Base-by-base conservation (phyloP, 1,140 invertebrate genomes). In the Drosophila bipectinata region DNA sequence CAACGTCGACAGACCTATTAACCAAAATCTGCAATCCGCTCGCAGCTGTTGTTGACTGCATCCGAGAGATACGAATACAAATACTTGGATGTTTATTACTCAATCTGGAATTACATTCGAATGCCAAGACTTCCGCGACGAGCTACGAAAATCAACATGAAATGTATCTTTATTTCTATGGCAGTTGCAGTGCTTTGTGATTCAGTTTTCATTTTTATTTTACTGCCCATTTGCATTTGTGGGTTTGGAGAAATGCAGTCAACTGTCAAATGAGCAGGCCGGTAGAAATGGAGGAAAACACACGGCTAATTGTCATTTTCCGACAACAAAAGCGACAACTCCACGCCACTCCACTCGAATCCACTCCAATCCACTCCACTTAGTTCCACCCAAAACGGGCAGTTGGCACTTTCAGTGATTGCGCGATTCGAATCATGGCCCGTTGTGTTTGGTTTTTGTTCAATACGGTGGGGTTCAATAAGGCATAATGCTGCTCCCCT, bases 261-360 rank as follows among this genome's bases (percentile, higher is more conserved):
- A 77, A 79, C 76, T 79, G 79, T 82, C 79, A 88, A 88, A 83
- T 73, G 56, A 69, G 66, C 45, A 30, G 59, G 32, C 39, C 30
- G 30, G 39, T 21, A 6, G 53, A 44, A 30, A 56, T 30, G 52
- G 58, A 45, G 54, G 44, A 58, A 68, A 53, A 61, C 60, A 64
- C 66, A 79, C 75, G 61, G 76, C 83, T 88, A 88, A 88, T 88
- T 88, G 83, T 79, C 79, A 88, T 88, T 88, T 88, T 88, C 83
- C 83, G 83, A 88, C 83, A 88, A 71, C 76, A 77, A 79, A 68
- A 76, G 39, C 58, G 59, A 80, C 60, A 80, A 64, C 67, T 71
- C 68, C 71, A 61, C 58, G 77, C 26, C 71, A 52, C 68, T 73
- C 37, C 37, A 28, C 26, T 32, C 32, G 1, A 37, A 9, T 44